These are phyloP conservation scores for Gastrophryne carolinensis DNA, from an alignment of 2,797 vertebrate species.

Conservation along the genomic window DNA sequence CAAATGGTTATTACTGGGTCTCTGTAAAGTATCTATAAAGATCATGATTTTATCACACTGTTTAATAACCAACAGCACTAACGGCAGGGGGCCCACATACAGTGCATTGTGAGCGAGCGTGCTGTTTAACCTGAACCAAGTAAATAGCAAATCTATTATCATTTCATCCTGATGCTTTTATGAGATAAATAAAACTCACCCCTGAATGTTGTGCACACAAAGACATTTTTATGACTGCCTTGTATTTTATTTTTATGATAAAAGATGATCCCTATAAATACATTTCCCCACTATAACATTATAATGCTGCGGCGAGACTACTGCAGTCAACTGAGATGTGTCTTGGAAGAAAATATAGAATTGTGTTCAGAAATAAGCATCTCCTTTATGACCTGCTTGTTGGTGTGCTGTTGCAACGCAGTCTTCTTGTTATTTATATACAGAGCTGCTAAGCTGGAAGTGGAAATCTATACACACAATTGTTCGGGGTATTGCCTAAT, in stretches of 20 bases:
- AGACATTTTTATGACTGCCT: slow-evolving; percentile 47
- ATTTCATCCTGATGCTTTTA: slow-evolving; percentile 48
- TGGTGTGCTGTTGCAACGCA: slow-evolving; percentile 7
- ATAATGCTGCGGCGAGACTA: slow-evolving; percentile 39
- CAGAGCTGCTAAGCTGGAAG: background rate
- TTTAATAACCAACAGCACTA: slow-evolving; percentile 47
- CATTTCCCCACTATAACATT: slow-evolving; percentile 45
- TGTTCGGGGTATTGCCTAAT: background rate
- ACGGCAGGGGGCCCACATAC: background rate
- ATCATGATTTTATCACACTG: slow-evolving; percentile 41
- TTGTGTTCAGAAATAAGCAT: slow-evolving; percentile 20
- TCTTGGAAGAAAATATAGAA: slow-evolving; percentile 19
- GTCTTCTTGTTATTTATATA: slow-evolving; percentile 15
- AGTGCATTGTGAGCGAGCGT: slow-evolving; percentile 20
- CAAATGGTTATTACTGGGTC: slow-evolving; percentile 72
- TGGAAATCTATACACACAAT: background rate
- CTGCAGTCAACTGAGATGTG: slow-evolving; percentile 35
- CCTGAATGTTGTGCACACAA: slow-evolving; percentile 44
- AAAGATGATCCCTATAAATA: slow-evolving; percentile 53
- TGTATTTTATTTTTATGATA: slow-evolving; percentile 52
- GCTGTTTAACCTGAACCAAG: slow-evolving; percentile 39
- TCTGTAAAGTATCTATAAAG: slow-evolving; percentile 37
- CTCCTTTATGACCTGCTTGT: slow-evolving; percentile 32
- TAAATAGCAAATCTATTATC: slow-evolving; percentile 45
- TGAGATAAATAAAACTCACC: slow-evolving; percentile 44